These are phyloP conservation scores for Podotricha telesiphe DNA, from an alignment of 2,888 invertebrate genomes.

Conservation along the genomic window DNA sequence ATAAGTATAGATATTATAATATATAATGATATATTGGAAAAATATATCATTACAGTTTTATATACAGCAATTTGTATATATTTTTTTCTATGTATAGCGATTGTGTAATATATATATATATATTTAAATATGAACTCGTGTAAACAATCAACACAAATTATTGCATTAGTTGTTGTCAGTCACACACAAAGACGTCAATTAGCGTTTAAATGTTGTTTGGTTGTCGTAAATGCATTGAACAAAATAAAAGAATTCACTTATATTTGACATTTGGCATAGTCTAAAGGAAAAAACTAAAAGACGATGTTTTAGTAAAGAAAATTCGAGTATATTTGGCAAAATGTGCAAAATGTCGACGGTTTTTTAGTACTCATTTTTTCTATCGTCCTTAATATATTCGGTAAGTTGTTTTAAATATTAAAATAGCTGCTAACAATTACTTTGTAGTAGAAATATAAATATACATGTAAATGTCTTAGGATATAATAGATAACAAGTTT, in stretches of 20 bases:
- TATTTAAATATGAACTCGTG: not conserved
- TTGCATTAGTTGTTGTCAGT: not conserved
- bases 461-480: too few relatives aligned
- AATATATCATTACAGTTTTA: not conserved
- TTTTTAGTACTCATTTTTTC: not conserved
- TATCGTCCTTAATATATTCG: not conserved
- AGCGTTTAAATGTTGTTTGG: not conserved
- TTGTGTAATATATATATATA: not conserved
- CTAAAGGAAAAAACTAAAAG: not conserved
- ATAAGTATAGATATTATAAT: too few relatives aligned
- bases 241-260: not conserved
- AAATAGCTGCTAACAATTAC: not conserved
- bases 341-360: not conserved
- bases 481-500: too few relatives aligned
- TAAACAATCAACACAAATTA: not conserved
- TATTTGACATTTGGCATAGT: not conserved
- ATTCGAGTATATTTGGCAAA: slow-evolving; percentile 17
- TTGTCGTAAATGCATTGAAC: too few relatives aligned
- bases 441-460: too few relatives aligned
- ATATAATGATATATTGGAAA: not conserved
- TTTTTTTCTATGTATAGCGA: not conserved
- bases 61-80: not conserved
- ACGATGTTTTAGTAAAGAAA: not conserved
- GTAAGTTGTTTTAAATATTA: not conserved
- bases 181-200: not conserved